Conservation (phyloP, 2,797 vertebrate genomes). For the Euthynnus affinis region DNA sequence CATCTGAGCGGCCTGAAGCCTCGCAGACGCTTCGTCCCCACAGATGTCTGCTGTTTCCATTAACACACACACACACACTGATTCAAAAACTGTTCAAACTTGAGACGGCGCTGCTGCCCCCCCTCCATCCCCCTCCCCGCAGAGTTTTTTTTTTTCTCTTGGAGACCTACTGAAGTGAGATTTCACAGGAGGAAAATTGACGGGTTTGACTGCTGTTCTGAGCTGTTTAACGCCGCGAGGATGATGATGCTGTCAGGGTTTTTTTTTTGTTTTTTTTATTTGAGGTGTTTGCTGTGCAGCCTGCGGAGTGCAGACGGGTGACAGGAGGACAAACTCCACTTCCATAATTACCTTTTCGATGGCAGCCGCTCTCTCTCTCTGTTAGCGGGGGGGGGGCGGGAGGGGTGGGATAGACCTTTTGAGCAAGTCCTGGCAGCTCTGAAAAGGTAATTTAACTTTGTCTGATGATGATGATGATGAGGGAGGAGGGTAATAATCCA, state of each 20-base stretch:
- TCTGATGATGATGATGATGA: conserved; percentile 3
- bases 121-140: too few relatives aligned
- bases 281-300: conserved; percentile 15
- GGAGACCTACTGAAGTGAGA: not conserved
- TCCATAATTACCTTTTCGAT: conserved; percentile 58
- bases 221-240: not conserved
- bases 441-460: conserved; percentile 18
- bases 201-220: conserved; percentile 5
- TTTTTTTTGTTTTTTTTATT: not conserved
- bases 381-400: conserved; percentile 4
- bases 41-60: not conserved
- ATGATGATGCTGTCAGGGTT: not conserved
- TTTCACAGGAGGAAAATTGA: conserved; percentile 7
- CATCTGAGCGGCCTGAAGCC: not conserved
- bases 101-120: not conserved
- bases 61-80: not conserved
- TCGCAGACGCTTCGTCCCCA: not conserved
- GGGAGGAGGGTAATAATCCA: not conserved
- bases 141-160: conserved; percentile 10
- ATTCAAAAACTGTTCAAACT: conserved; percentile 7
- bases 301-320: not conserved
- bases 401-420: too few relatives aligned
- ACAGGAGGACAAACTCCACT: conserved; percentile 34
- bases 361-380: conserved; percentile 58
- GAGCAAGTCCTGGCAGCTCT: too few relatives aligned